A percentile compares a stretch with the other conserved stretches of the same genome.
Evolutionary conservation across 1,140 invertebrate genomes (phyloP).

Genomic region (Micrasema minimum): DNA sequence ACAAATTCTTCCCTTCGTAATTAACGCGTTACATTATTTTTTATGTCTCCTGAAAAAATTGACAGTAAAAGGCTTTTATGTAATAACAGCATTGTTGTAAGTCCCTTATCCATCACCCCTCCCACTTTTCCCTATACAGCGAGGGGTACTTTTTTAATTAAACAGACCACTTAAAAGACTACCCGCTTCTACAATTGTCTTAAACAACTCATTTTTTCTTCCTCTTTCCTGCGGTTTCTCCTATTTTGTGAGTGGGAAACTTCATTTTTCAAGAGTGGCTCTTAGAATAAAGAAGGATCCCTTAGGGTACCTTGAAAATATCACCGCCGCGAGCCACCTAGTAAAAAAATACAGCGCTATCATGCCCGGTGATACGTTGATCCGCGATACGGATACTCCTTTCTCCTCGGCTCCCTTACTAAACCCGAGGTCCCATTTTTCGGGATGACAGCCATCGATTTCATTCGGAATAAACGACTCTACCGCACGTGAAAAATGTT

Average conservation of each 20-base stretch:
- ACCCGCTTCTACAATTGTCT: conserved; percentile 7
- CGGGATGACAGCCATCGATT: conserved; percentile 19
- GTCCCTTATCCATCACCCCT: background rate
- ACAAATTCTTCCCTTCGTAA: too few relatives aligned
- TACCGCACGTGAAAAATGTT: too few relatives aligned
- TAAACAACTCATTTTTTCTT: conserved; percentile 32
- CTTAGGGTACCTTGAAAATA: background rate
- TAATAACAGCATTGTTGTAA: too few relatives aligned
- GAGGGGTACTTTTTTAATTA: conserved; percentile 25
- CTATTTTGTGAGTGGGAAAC: conserved; percentile 27
- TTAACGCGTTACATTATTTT: too few relatives aligned
- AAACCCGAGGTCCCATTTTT: background rate
- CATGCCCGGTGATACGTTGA: too few relatives aligned
- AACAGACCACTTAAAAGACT: conserved; percentile 29
- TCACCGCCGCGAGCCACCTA: background rate
- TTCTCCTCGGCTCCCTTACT: background rate
- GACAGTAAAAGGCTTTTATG: too few relatives aligned
- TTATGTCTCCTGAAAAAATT: too few relatives aligned
- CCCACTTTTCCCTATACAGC: background rate
- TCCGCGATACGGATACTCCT: background rate
- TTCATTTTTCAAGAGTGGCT: conserved; percentile 23
- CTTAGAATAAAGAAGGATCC: background rate
- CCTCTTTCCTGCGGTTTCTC: conserved; percentile 2
- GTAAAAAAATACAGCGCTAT: background rate
- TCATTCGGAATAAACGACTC: too few relatives aligned